These are phyloP conservation scores for Leucophenga varia DNA, from an alignment of 1,140 invertebrate species.

Conservation along the genomic window DNA sequence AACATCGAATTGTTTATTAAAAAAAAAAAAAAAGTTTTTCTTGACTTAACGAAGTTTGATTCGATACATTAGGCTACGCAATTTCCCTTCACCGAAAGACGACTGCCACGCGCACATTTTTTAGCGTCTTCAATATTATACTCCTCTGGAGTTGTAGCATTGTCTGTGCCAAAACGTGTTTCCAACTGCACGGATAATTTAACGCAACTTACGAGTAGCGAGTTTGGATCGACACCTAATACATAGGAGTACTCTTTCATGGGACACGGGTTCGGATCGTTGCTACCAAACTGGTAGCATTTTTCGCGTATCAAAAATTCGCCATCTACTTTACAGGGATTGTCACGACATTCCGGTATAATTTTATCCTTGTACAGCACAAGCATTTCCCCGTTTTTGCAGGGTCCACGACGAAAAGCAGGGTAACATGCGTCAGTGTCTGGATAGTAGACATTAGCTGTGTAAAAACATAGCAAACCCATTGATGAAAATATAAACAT, in stretches of 20 bases:
- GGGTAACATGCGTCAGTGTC: conserved; percentile 62
- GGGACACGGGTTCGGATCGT: conserved; percentile 37
- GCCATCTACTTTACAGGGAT: conserved; percentile 62
- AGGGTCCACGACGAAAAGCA: conserved; percentile 66
- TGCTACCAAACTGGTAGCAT: conserved; percentile 59
- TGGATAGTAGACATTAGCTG: conserved; percentile 66
- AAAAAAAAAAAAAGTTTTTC: background rate
- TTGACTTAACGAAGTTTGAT: background rate
- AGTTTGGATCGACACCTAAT: conserved; percentile 59
- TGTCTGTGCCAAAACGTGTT: conserved; percentile 33
- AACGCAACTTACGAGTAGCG: conserved; percentile 57
- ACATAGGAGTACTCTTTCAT: conserved; percentile 53
- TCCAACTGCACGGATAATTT: conserved; percentile 40
- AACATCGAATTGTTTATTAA: background rate
- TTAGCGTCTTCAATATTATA: conserved; percentile 34
- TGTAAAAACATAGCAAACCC: conserved; percentile 26
- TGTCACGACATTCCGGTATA: conserved; percentile 62
- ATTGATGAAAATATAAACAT: conserved; percentile 17
- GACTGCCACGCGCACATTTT: conserved; percentile 41
- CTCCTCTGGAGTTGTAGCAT: conserved; percentile 7
- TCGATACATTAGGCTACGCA: conserved; percentile 5
- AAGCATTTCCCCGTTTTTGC: conserved; percentile 60
- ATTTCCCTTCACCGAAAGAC: conserved; percentile 21
- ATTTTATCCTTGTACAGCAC: conserved; percentile 59
- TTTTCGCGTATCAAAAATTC: conserved; percentile 57